These are phyloP conservation scores for Momotus momota DNA, from an alignment of 2,797 vertebrate genomes.

Conservation along the genomic window DNA sequence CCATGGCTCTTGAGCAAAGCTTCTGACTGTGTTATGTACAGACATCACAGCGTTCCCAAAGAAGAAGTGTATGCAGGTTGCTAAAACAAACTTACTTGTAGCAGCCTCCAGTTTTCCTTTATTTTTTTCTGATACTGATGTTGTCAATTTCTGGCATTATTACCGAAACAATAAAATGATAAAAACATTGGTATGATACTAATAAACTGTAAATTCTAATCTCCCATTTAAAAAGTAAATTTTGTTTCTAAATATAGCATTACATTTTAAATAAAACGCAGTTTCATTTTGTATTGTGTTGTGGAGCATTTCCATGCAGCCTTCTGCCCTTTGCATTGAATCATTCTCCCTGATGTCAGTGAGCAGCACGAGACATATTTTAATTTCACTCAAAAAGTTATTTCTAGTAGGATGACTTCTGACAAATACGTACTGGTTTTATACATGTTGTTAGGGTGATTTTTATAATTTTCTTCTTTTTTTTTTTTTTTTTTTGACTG, in stretches of 20 bases:
- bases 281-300: background rate
- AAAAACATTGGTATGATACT: background rate
- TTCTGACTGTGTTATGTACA: background rate
- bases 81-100: background rate
- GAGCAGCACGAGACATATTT: background rate
- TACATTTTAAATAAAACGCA: background rate
- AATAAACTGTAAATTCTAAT: background rate
- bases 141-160: background rate
- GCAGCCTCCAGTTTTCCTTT: background rate
- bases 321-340: conserved; percentile 6
- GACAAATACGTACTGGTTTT: background rate
- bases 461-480: background rate
- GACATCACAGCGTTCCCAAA: background rate
- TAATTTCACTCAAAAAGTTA: background rate
- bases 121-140: background rate
- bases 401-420: background rate
- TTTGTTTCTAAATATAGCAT: background rate
- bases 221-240: background rate
- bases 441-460: background rate
- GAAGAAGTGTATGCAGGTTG: background rate
- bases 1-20: background rate
- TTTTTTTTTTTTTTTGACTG: background rate
- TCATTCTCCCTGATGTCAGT: background rate
- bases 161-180: background rate
- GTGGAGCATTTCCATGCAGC: background rate